Conservation (phyloP, 2,113 vertebrate genomes). For the Psittacara wagleri region DNA sequence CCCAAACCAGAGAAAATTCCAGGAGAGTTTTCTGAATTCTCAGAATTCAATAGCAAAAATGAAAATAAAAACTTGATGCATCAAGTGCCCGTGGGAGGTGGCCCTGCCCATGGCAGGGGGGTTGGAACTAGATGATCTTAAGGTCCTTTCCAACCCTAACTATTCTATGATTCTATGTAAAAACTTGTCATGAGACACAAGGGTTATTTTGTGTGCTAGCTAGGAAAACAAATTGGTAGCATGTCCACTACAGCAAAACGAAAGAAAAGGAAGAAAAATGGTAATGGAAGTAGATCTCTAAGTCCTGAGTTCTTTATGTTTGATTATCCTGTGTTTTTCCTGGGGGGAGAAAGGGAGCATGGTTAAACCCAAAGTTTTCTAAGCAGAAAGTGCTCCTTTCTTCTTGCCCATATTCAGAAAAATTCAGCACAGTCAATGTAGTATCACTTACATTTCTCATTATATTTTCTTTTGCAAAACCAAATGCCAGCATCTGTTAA, state of each 20-base stretch:
- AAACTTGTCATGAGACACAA: not conserved
- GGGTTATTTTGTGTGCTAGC: not conserved
- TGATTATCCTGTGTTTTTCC: not conserved
- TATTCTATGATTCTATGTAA: no score
- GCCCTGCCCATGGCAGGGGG: no score
- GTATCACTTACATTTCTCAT: not conserved
- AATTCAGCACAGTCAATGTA: not conserved
- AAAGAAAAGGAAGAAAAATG: not conserved
- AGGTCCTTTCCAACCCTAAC: no score
- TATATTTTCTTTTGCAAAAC: not conserved
- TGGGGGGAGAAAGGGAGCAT: not conserved
- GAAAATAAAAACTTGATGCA: not conserved
- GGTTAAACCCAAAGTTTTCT: not conserved
- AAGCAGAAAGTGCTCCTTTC: not conserved
- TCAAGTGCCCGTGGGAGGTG: not conserved
- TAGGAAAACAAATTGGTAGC: not conserved
- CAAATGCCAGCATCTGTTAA: not conserved
- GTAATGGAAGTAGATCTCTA: not conserved
- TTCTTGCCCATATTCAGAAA: not conserved
- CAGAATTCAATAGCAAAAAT: not conserved
- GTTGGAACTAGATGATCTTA: no score
- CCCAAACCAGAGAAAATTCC: not conserved
- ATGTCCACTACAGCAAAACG: not conserved
- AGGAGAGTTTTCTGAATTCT: not conserved
- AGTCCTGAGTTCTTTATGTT: not conserved